Percentiles rank a stretch among this genome's conserved stretches.
phyloP scores from a whole-genome alignment of 2,113 vertebrate species.

The Chaenogobius annularis region DNA sequence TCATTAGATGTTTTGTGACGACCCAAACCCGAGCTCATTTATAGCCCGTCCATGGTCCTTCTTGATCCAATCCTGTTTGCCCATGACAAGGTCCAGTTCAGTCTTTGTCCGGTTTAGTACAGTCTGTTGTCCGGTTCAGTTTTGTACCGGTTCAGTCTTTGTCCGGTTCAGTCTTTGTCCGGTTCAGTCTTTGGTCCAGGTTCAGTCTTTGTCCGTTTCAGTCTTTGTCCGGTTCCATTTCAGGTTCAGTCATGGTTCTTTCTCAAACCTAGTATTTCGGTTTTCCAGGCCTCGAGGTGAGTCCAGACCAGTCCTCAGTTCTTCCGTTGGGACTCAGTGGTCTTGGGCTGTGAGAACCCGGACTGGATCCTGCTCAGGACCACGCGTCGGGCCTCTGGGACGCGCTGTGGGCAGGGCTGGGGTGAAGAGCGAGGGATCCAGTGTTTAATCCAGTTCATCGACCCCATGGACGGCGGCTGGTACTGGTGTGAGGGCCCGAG shows the following conservation, averaged over 20 bases:
- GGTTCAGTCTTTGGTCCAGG: too few relatives aligned
- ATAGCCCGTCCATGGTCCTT: too few relatives aligned
- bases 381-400: not conserved
- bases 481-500: constrained; percentile 5
- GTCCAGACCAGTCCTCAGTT: constrained; percentile 4
- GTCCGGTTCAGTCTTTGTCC: too few relatives aligned
- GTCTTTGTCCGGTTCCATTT: too few relatives aligned
- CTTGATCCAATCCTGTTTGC: too few relatives aligned
- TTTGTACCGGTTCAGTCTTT: too few relatives aligned
- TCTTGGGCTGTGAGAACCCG: not conserved
- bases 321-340: not conserved
- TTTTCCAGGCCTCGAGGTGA: not conserved
- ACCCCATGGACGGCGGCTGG: constrained; percentile 3
- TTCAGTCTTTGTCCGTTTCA: too few relatives aligned
- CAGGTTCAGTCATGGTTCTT: not conserved
- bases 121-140: too few relatives aligned
- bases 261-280: not conserved
- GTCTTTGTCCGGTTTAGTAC: too few relatives aligned
- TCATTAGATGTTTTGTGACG: too few relatives aligned
- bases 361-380: not conserved
- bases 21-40: too few relatives aligned
- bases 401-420: not conserved
- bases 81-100: too few relatives aligned
- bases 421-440: not conserved
- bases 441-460: not conserved